Conservation (phyloP, 2,888 invertebrate genomes). For the Leptothorax acervorum region DNA sequence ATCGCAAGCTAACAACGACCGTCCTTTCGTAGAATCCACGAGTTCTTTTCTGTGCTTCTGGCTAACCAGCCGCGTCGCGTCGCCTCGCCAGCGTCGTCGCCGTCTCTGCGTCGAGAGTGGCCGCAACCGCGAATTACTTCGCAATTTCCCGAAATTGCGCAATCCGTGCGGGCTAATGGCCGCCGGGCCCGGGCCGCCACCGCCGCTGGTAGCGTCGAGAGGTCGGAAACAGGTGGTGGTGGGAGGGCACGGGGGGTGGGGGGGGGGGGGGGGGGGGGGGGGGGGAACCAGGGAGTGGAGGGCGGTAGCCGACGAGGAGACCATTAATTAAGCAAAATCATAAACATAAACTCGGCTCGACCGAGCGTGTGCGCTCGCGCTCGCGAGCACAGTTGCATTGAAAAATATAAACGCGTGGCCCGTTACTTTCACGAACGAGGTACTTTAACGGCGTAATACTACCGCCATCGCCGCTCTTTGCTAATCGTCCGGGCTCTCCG, state of each 20-base stretch:
- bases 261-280: neutral
- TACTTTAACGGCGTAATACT: neutral
- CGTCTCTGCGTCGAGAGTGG: slow-evolving; percentile 62
- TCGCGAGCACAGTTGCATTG: slow-evolving; percentile 62
- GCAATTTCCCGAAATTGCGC: slow-evolving; percentile 81
- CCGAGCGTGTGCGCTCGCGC: slow-evolving; percentile 22
- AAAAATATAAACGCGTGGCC: slow-evolving; percentile 69
- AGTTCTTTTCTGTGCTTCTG: slow-evolving; percentile 52
- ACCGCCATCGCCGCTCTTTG: slow-evolving; percentile 32
- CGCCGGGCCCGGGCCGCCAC: slow-evolving; percentile 64
- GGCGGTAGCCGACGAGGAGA: slow-evolving; percentile 56
- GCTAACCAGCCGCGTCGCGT: neutral
- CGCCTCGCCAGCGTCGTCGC: neutral
- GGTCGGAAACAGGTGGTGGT: slow-evolving; percentile 26
- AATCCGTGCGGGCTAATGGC: slow-evolving; percentile 77
- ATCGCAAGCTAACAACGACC: slow-evolving; percentile 60
- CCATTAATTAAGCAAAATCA: slow-evolving; percentile 81
- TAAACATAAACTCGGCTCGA: slow-evolving; percentile 77
- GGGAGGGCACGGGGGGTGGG: neutral
- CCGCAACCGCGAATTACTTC: slow-evolving; percentile 77
- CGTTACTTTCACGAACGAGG: slow-evolving; percentile 74
- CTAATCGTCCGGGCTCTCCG: slow-evolving; percentile 43
- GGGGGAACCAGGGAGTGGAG: neutral
- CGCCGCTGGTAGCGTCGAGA: slow-evolving; percentile 36
- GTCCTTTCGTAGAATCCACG: slow-evolving; percentile 77